Evolutionary conservation across 1,140 invertebrate species (phyloP).

Genomic region (Neodiprion virginianus): DNA sequence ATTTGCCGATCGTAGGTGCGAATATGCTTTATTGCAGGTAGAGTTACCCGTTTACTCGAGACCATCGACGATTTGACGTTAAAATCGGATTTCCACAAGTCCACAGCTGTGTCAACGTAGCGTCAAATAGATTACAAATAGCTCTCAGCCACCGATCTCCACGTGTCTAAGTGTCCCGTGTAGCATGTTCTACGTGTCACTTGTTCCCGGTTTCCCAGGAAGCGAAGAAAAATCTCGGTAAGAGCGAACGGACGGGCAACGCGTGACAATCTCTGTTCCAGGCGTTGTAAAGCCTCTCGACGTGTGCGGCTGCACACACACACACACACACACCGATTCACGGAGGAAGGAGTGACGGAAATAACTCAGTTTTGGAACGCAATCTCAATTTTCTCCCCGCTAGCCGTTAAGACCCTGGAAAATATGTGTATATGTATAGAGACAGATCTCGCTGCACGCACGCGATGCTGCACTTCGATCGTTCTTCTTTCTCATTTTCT

Average conservation of each 20-base stretch:
- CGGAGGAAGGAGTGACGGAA: conserved; percentile 3
- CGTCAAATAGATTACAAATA: background rate
- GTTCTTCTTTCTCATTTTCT: too few species aligned
- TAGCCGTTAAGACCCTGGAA: background rate
- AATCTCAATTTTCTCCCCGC: background rate
- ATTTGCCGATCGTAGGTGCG: too few species aligned
- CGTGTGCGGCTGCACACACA: background rate
- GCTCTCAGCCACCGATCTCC: background rate
- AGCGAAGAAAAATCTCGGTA: background rate
- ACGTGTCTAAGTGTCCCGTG: background rate
- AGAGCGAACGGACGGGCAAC: background rate
- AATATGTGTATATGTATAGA: too few species aligned
- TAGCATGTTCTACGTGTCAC: background rate
- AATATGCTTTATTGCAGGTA: too few species aligned
- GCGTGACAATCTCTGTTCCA: background rate
- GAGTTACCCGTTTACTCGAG: background rate
- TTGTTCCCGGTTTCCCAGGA: background rate
- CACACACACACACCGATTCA: background rate
- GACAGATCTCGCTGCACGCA: background rate
- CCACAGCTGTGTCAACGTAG: background rate
- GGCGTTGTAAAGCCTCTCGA: background rate
- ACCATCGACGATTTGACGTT: background rate
- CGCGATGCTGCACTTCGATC: background rate
- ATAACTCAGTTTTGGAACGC: conserved; percentile 2
- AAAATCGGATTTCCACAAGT: background rate